Conservation (phyloP, 2,888 invertebrate species). For the Ethmia dodecea region DNA sequence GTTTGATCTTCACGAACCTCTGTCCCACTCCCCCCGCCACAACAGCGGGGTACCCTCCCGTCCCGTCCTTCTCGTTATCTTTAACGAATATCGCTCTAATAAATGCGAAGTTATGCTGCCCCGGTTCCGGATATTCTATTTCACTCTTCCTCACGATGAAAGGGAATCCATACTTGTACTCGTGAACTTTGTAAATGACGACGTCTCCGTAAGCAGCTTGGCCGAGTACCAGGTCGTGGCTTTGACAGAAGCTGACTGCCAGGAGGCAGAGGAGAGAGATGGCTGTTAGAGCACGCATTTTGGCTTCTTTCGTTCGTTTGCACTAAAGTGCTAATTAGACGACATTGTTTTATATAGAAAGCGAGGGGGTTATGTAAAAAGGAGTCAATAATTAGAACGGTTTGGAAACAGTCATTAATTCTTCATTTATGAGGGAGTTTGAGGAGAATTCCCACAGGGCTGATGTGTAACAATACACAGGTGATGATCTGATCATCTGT, state of each 20-base stretch:
- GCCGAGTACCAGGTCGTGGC: slow-evolving; percentile 53
- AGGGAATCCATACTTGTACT: slow-evolving; percentile 60
- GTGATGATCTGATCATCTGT: too few species aligned
- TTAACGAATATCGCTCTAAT: slow-evolving; percentile 55
- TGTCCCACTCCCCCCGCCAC: slow-evolving; percentile 62
- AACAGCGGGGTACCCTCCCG: slow-evolving; percentile 55
- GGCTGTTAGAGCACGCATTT: slow-evolving; percentile 44
- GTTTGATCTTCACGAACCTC: slow-evolving; percentile 55
- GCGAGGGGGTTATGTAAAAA: slow-evolving; percentile 35
- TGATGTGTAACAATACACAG: too few species aligned
- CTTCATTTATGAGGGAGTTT: too few species aligned
- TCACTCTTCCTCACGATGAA: slow-evolving; percentile 44
- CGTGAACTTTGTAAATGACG: slow-evolving; percentile 45
- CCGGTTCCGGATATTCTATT: slow-evolving; percentile 54
- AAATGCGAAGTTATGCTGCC: slow-evolving; percentile 47
- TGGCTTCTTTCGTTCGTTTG: slow-evolving; percentile 47
- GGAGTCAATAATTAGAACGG: slow-evolving; percentile 20
- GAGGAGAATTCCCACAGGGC: too few species aligned
- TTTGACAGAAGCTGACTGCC: slow-evolving; percentile 40
- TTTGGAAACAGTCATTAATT: too few species aligned
- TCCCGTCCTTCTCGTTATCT: slow-evolving; percentile 50
- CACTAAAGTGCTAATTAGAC: slow-evolving; percentile 48
- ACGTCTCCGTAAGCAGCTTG: slow-evolving; percentile 55
- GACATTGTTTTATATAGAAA: slow-evolving; percentile 50
- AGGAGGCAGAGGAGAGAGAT: slow-evolving; percentile 37